phyloP scores from a whole-genome alignment of 2,888 invertebrate genomes.

The Nomada fabriciana region DNA sequence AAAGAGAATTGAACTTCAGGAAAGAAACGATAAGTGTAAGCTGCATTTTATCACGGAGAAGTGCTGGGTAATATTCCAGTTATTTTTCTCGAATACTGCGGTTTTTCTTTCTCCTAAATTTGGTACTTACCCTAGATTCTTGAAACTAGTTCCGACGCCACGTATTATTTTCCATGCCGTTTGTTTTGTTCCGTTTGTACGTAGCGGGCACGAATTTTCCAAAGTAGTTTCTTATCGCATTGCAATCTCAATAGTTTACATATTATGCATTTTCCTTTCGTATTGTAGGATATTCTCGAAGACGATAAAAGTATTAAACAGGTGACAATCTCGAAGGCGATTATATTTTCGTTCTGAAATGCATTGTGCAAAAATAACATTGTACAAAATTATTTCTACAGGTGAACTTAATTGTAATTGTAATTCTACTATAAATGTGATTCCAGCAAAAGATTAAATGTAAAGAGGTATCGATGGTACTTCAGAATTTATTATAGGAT shows the following conservation, averaged over 20 bases:
- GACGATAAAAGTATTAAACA: background rate
- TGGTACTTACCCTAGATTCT: constrained; percentile 16
- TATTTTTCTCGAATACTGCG: constrained; percentile 11
- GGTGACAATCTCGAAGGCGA: background rate
- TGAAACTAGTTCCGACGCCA: constrained; percentile 5
- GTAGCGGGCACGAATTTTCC: background rate
- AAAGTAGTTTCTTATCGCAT: background rate
- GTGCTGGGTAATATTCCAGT: constrained; percentile 11
- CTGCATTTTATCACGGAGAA: background rate
- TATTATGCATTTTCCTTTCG: background rate
- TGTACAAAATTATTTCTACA: too few relatives aligned
- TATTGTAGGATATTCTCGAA: background rate
- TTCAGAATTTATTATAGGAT: too few relatives aligned
- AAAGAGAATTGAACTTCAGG: background rate
- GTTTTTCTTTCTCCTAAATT: constrained; percentile 19
- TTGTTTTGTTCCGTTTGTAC: background rate
- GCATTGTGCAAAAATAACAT: too few relatives aligned
- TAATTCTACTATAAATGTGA: too few relatives aligned
- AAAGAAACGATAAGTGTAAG: background rate
- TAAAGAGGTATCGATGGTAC: too few relatives aligned
- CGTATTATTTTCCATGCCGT: constrained; percentile 12
- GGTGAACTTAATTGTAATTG: too few relatives aligned
- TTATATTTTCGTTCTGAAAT: background rate
- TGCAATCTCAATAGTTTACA: background rate
- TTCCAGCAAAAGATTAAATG: too few relatives aligned